These are phyloP conservation scores for Chionis minor DNA, from an alignment of 2,113 vertebrate species.

Conservation along the genomic window DNA sequence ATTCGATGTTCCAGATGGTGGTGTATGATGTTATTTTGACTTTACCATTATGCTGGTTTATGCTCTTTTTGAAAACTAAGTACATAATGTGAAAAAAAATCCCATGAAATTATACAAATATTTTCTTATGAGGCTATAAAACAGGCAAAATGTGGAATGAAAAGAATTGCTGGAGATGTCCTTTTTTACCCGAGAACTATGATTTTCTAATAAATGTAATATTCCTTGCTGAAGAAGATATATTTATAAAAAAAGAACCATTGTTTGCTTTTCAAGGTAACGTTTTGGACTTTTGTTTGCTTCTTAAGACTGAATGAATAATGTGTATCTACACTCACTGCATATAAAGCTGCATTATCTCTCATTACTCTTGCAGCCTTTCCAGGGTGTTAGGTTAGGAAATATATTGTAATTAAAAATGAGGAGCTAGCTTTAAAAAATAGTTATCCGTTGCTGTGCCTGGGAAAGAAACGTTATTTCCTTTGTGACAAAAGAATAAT, in stretches of 20 bases:
- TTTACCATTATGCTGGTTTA: background rate
- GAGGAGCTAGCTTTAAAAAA: slow-evolving; percentile 45
- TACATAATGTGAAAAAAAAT: background rate
- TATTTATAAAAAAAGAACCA: slow-evolving; percentile 10
- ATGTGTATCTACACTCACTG: background rate
- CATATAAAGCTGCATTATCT: slow-evolving; percentile 12
- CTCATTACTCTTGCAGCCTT: slow-evolving; percentile 23
- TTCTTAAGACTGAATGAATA: slow-evolving; percentile 22
- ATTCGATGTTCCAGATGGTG: slow-evolving; percentile 21
- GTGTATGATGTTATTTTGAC: background rate
- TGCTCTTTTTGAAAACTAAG: background rate
- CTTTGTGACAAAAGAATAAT: slow-evolving; percentile 66
- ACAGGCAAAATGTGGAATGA: background rate
- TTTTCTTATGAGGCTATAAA: background rate
- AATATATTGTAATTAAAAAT: slow-evolving; percentile 59
- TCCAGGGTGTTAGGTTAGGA: slow-evolving; percentile 2
- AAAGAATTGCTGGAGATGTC: background rate
- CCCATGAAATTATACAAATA: background rate
- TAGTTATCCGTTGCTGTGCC: slow-evolving; percentile 4
- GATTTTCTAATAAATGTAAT: slow-evolving; percentile 9
- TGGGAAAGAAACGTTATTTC: slow-evolving; percentile 53
- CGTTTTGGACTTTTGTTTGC: slow-evolving; percentile 25
- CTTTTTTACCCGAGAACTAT: background rate
- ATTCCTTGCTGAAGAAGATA: background rate
- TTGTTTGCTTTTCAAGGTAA: slow-evolving; percentile 27